A percentile compares a stretch with the other conserved stretches of the same genome.
These are phyloP conservation scores for Pelusios castaneus DNA, from an alignment of 2,113 vertebrate genomes.

Conservation along the genomic window DNA sequence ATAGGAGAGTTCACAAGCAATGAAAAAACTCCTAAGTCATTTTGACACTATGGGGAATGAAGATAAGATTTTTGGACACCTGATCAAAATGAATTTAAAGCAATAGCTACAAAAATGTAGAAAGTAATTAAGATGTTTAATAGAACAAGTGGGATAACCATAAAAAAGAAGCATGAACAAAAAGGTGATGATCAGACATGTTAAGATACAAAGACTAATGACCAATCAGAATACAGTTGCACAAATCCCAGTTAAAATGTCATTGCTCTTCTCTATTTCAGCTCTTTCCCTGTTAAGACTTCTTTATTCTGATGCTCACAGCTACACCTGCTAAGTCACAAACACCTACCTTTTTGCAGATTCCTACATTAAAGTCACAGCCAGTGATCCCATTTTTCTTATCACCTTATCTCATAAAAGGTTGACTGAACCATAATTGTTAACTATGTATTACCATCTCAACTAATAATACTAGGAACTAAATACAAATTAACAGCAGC, in stretches of 20 bases:
- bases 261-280: background rate
- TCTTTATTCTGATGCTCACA: background rate
- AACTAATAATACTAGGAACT: background rate
- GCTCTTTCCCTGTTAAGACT: background rate
- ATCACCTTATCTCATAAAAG: conserved; percentile 32
- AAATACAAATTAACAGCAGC: conserved; percentile 57
- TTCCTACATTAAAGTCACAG: background rate
- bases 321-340: background rate
- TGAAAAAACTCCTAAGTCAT: background rate
- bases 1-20: background rate
- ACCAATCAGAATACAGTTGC: background rate
- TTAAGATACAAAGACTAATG: accelerated
- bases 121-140: background rate
- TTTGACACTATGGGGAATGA: background rate
- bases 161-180: accelerated
- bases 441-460: conserved; percentile 10
- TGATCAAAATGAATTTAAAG: background rate
- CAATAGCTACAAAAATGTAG: background rate
- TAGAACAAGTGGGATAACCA: accelerated
- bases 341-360: background rate
- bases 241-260: background rate
- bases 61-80: background rate
- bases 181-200: background rate
- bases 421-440: conserved; percentile 18
- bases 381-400: background rate